Evolutionary conservation across 2,113 vertebrate genomes (phyloP).

Genomic region (Cyrtonyx montezumae): DNA sequence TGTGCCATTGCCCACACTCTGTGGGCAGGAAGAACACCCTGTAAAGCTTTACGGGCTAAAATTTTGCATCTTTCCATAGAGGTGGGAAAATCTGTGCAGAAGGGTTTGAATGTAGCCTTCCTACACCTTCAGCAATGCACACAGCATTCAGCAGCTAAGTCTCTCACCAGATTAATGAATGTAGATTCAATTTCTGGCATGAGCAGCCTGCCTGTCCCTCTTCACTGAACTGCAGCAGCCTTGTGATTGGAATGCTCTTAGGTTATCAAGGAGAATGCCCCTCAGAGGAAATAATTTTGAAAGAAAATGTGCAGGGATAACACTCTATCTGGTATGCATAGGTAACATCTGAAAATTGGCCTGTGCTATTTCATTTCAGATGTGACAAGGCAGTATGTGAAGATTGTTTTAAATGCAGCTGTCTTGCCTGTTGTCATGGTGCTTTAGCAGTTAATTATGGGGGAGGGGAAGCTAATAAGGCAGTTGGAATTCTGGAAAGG

Average conservation of each 20-base stretch:
- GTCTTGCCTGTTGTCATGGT: neutral
- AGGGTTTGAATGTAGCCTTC: neutral
- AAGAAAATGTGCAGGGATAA: neutral
- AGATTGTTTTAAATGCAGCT: neutral
- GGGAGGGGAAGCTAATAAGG: neutral
- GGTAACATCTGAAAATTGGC: neutral
- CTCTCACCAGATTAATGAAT: neutral
- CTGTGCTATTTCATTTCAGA: neutral
- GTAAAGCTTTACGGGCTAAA: neutral
- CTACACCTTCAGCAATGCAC: accelerated
- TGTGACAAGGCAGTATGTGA: neutral
- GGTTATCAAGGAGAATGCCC: neutral
- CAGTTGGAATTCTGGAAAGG: neutral
- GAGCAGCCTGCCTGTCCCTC: neutral
- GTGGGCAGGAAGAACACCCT: neutral
- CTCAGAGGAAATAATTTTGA: neutral
- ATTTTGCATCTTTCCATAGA: neutral
- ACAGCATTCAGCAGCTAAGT: neutral
- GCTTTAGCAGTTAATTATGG: neutral
- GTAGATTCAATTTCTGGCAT: neutral
- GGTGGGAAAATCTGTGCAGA: neutral
- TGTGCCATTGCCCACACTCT: neutral
- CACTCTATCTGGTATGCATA: neutral
- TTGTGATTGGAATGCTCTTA: accelerated
- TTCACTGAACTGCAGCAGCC: neutral